These are phyloP conservation scores for Tamias sibiricus DNA, from an alignment of 2,113 vertebrate genomes.

Conservation along the genomic window DNA sequence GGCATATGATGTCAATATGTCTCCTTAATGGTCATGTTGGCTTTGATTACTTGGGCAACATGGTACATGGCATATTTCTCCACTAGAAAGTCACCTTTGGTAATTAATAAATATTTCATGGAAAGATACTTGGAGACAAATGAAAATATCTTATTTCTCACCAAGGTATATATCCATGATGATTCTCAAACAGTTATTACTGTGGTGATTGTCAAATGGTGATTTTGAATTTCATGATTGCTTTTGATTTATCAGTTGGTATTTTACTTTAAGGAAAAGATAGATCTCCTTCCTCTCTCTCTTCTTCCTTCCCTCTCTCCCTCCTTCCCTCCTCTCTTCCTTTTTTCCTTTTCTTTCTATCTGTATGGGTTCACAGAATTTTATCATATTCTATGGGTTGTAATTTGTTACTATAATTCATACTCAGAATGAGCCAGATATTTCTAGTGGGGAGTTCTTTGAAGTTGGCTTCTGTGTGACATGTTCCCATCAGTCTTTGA, in stretches of 20 bases:
- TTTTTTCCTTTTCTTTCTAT: neutral
- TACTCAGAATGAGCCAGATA: neutral
- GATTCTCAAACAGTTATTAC: neutral
- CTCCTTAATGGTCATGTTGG: neutral
- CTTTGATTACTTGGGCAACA: neutral
- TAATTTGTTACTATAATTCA: neutral
- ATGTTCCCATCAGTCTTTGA: neutral
- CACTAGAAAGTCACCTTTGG: neutral
- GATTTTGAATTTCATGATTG: neutral
- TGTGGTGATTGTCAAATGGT: neutral
- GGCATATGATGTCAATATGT: neutral
- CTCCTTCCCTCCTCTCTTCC: too few species aligned
- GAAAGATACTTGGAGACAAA: neutral
- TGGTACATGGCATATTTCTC: neutral
- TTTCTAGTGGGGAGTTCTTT: neutral
- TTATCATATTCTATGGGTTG: neutral
- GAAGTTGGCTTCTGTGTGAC: neutral
- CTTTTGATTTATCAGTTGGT: neutral
- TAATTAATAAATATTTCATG: neutral
- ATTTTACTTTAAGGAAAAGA: constrained; percentile 49
- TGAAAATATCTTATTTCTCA: constrained; percentile 27
- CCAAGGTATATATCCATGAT: neutral
- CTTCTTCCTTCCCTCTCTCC: neutral
- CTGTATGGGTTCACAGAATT: neutral
- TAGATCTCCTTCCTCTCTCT: neutral